Percentiles rank a stretch among this genome's conserved stretches.
Evolutionary conservation across 2,113 vertebrate genomes (phyloP).

Genomic region (Pteropus alecto): DNA sequence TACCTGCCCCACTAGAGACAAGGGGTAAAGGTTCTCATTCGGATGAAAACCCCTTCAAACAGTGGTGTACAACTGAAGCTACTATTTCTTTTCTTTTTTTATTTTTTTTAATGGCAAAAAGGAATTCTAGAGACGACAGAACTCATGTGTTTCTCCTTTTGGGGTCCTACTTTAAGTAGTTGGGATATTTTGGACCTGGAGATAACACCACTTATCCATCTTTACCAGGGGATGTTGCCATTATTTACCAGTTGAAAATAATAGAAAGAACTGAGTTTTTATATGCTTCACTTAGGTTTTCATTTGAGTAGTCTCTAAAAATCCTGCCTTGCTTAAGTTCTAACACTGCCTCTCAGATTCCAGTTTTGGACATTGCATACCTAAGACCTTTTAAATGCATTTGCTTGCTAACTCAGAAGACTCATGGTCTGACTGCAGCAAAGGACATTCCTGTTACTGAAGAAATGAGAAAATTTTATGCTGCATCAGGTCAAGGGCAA

Average conservation of each 20-base stretch:
- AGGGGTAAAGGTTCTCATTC: constrained; percentile 66
- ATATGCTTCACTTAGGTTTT: constrained; percentile 70
- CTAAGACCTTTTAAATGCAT: constrained; percentile 44
- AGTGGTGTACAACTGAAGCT: constrained; percentile 75
- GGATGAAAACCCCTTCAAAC: constrained; percentile 72
- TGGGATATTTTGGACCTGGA: constrained; percentile 72
- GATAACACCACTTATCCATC: constrained; percentile 51
- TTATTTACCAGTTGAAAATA: constrained; percentile 70
- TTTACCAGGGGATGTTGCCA: constrained; percentile 56
- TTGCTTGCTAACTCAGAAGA: constrained; percentile 66
- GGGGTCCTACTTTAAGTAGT: constrained; percentile 69
- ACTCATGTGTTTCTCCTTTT: constrained; percentile 71
- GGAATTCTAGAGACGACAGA: constrained; percentile 71
- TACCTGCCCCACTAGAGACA: constrained; percentile 69
- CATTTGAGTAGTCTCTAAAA: constrained; percentile 68
- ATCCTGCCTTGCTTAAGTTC: constrained; percentile 72
- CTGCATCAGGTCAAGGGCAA: constrained; percentile 59
- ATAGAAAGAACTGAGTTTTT: constrained; percentile 71
- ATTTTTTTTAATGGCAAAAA: constrained; percentile 38
- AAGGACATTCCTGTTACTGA: constrained; percentile 76
- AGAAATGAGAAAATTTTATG: constrained; percentile 52
- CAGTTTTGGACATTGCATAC: constrained; percentile 58
- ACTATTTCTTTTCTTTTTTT: constrained; percentile 59
- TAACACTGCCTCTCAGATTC: constrained; percentile 77
- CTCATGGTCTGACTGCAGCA: constrained; percentile 10